These are phyloP conservation scores for Psilopsiagon aymara DNA, from an alignment of 2,113 vertebrate genomes.

Conservation along the genomic window DNA sequence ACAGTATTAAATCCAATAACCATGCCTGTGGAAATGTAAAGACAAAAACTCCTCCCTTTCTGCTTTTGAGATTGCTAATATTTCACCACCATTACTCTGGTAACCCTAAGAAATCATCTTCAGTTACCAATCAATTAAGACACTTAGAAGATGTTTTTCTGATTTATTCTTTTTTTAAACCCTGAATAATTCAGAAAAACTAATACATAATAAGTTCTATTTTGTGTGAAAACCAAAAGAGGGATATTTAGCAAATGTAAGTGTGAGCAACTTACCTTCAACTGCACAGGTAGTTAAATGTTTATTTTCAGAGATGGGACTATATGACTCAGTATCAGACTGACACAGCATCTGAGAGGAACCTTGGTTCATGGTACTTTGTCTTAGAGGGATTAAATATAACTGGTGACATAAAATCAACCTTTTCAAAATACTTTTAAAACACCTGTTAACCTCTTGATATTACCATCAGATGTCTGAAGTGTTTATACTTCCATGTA, in stretches of 20 bases:
- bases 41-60: background rate
- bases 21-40: background rate
- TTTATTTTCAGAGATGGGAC: background rate
- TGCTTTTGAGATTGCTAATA: background rate
- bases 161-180: background rate
- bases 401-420: background rate
- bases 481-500: background rate
- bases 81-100: background rate
- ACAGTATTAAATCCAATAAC: background rate
- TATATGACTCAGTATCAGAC: background rate
- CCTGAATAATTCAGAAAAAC: background rate
- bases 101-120: background rate
- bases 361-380: background rate
- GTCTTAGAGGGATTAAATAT: background rate
- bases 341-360: background rate
- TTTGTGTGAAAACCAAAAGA: background rate
- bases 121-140: background rate
- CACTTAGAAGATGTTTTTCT: background rate
- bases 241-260: background rate
- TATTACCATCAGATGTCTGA: background rate
- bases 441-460: background rate
- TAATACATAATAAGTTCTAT: background rate
- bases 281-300: background rate
- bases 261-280: background rate
- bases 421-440: background rate